A percentile compares a stretch with the other conserved stretches of the same genome.
Conservation (phyloP, 2,113 vertebrate genomes). For the Callithrix jacchus region DNA sequence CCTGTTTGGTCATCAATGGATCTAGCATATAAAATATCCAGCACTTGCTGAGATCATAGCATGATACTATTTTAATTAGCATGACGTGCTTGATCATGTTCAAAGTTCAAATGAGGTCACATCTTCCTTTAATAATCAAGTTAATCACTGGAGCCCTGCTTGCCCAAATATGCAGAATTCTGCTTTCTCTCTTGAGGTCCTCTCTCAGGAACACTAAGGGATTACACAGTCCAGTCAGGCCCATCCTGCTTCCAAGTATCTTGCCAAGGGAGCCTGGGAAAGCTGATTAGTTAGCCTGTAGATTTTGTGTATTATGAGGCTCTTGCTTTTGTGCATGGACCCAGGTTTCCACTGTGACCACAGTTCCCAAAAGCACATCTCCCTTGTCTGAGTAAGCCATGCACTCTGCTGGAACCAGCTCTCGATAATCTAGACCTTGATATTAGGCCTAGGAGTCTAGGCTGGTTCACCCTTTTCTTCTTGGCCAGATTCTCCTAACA, state of each 20-base stretch:
- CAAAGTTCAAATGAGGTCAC: slow-evolving; percentile 20
- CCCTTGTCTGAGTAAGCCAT: neutral
- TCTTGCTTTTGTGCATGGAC: neutral
- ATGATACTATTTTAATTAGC: neutral
- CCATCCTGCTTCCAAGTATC: neutral
- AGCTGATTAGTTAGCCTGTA: neutral
- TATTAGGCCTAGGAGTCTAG: neutral
- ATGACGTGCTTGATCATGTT: neutral
- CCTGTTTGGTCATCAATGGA: neutral
- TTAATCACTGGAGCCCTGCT: neutral
- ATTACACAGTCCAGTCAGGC: neutral
- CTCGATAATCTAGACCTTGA: neutral
- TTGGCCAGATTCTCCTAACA: neutral
- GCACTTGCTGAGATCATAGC: neutral
- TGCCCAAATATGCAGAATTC: neutral
- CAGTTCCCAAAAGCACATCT: neutral
- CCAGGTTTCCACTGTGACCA: neutral
- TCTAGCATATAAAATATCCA: neutral
- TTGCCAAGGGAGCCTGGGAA: neutral
- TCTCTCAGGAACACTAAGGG: neutral
- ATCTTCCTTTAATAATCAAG: neutral
- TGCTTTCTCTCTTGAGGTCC: neutral
- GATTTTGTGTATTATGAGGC: neutral
- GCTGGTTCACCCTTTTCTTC: neutral
- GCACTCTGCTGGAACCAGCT: neutral